These are phyloP conservation scores for Hippasteria phrygiana DNA, from an alignment of 53 echinoderm and acorn worm genomes.

Conservation along the genomic window DNA sequence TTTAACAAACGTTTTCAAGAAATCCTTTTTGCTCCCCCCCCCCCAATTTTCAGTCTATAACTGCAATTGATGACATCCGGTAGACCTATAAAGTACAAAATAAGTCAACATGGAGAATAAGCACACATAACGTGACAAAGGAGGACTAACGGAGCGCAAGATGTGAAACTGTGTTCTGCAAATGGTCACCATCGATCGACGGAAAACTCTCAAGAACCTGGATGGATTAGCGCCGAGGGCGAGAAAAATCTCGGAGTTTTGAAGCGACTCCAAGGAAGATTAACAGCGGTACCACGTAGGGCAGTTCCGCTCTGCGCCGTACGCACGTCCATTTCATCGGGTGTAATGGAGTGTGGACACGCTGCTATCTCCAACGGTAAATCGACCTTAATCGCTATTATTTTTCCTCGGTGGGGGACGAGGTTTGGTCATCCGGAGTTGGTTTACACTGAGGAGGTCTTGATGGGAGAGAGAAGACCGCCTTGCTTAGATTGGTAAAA, in stretches of 20 bases:
- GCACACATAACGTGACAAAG: neutral
- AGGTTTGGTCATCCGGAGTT: constrained; percentile 49
- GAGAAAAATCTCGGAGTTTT: constrained; percentile 4
- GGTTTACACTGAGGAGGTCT: constrained; percentile 44
- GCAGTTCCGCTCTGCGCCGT: constrained; percentile 54
- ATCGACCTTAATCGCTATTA: constrained; percentile 63
- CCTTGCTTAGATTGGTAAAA: constrained; percentile 15
- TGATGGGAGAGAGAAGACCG: neutral
- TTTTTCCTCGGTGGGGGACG: constrained; percentile 47
- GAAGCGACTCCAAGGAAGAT: constrained; percentile 33
- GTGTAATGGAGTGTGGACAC: constrained; percentile 58
- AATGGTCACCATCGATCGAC: constrained; percentile 42
- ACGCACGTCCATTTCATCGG: constrained; percentile 30
- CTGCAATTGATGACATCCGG: too few relatives aligned
- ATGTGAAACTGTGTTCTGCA: neutral
- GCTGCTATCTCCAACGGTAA: constrained; percentile 55
- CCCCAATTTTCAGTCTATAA: too few relatives aligned
- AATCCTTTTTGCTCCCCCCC: too few relatives aligned
- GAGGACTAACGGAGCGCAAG: neutral
- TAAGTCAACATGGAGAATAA: neutral
- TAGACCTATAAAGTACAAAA: neutral
- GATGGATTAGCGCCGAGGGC: constrained; percentile 60
- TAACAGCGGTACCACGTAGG: constrained; percentile 57
- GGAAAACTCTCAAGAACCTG: constrained; percentile 44
- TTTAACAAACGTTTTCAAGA: too few relatives aligned